A percentile compares a stretch with the other conserved stretches of the same genome.
These are phyloP conservation scores for Dendrolimus pini DNA, from an alignment of 2,888 invertebrate species.

Conservation along the genomic window DNA sequence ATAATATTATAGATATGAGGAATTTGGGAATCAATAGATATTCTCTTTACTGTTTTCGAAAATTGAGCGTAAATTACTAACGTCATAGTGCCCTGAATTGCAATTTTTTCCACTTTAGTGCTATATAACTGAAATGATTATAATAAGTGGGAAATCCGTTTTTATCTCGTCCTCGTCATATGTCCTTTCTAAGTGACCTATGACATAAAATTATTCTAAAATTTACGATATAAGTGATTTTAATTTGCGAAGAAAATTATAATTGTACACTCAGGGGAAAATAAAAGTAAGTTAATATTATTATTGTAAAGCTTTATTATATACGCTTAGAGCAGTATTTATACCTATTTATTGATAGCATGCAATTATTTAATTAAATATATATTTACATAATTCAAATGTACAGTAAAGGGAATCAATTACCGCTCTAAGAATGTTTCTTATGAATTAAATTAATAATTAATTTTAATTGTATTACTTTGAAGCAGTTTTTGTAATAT, in stretches of 20 bases:
- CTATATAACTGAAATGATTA: too few species aligned
- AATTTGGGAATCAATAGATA: too few species aligned
- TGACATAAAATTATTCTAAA: too few species aligned
- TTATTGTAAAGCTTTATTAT: slow-evolving; percentile 30
- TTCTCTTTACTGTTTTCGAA: too few species aligned
- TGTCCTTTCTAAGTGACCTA: too few species aligned
- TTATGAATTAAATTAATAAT: slow-evolving; percentile 25
- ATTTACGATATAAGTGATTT: background rate
- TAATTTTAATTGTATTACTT: slow-evolving; percentile 10
- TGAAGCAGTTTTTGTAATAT: slow-evolving; percentile 21
- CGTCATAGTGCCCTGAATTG: too few species aligned
- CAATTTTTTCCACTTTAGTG: too few species aligned
- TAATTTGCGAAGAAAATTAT: slow-evolving; percentile 7
- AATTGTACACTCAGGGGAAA: slow-evolving; percentile 76
- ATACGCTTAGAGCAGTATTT: slow-evolving; percentile 68
- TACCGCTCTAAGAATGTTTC: slow-evolving; percentile 63
- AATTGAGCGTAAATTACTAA: too few species aligned
- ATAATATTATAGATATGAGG: too few species aligned
- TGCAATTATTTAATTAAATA: slow-evolving; percentile 42
- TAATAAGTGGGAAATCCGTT: too few species aligned
- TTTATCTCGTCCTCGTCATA: too few species aligned
- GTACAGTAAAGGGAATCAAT: slow-evolving; percentile 70
- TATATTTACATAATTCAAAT: slow-evolving; percentile 27
- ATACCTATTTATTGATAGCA: slow-evolving; percentile 38
- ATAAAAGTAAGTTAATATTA: slow-evolving; percentile 58